A percentile compares a stretch with the other conserved stretches of the same genome.
Conservation (phyloP, 2,797 vertebrate species). For the Lutjanus campechanus region DNA sequence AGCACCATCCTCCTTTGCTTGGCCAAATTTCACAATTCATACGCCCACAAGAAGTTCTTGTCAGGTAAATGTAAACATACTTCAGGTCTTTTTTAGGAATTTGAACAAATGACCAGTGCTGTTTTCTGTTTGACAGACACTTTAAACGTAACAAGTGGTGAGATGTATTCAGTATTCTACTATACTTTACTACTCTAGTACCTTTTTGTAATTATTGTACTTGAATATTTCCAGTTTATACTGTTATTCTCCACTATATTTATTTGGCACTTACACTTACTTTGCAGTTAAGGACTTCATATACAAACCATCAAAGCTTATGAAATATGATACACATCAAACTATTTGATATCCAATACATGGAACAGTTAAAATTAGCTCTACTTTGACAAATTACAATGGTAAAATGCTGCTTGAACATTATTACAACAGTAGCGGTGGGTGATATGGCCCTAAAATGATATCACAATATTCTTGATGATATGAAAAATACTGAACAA, state of each 20-base stretch:
- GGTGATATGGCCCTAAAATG: no score
- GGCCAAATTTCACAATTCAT: neutral
- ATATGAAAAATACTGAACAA: no score
- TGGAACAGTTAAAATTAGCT: neutral
- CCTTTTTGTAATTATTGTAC: no score
- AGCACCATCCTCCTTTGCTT: neutral
- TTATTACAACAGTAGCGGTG: neutral
- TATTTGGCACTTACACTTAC: no score
- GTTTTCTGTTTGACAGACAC: neutral
- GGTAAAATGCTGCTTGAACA: neutral
- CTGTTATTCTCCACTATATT: neutral
- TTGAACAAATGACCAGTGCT: neutral
- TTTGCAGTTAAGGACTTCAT: neutral
- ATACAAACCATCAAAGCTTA: neutral
- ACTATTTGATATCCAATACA: neutral
- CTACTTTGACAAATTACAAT: neutral
- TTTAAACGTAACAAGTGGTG: neutral
- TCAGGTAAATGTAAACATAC: neutral
- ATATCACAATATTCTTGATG: no score
- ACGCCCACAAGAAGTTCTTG: neutral
- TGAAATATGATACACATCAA: neutral
- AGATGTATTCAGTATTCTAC: no score
- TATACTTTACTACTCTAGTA: no score
- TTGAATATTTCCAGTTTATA: neutral
- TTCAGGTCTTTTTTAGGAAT: neutral